A percentile compares a stretch with the other conserved stretches of the same genome.
These are phyloP conservation scores for Drosophila sturtevanti DNA, from an alignment of 1,140 invertebrate genomes.

Conservation along the genomic window DNA sequence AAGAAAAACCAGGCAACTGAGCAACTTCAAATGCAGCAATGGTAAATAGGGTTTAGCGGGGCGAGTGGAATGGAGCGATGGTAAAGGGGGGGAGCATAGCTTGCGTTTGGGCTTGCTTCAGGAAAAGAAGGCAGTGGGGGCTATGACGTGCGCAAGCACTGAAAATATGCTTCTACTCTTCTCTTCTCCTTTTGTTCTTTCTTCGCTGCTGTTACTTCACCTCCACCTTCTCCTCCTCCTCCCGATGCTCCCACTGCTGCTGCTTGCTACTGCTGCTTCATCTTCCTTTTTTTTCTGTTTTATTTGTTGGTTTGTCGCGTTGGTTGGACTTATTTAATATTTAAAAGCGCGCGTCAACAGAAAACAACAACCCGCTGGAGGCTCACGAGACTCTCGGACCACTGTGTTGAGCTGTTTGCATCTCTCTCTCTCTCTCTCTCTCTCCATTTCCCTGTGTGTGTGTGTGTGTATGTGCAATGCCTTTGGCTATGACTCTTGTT, in stretches of 20 bases:
- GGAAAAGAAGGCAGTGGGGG: neutral
- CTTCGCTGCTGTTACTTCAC: neutral
- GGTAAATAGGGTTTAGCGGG: neutral
- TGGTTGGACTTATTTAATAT: slow-evolving; percentile 57
- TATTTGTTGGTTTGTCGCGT: slow-evolving; percentile 21
- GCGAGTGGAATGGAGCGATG: neutral
- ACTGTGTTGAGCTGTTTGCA: neutral
- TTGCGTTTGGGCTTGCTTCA: neutral
- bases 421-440: neutral
- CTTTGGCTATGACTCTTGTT: neutral
- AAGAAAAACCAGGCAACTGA: slow-evolving; percentile 28
- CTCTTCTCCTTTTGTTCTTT: neutral
- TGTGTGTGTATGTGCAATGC: slow-evolving; percentile 11
- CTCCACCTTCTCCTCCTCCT: neutral
- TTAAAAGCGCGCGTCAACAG: slow-evolving; percentile 53
- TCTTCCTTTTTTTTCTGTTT: slow-evolving; percentile 27
- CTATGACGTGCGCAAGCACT: slow-evolving; percentile 56
- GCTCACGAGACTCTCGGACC: slow-evolving; percentile 1
- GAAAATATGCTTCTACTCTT: slow-evolving; percentile 33
- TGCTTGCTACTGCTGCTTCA: neutral
- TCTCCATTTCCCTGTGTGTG: neutral
- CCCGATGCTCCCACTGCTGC: neutral
- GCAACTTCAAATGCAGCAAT: slow-evolving; percentile 55
- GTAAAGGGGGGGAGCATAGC: neutral
- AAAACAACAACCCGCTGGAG: slow-evolving; percentile 1